Conservation (phyloP, 2,113 vertebrate genomes). For the Poeciliopsis occidentalis region DNA sequence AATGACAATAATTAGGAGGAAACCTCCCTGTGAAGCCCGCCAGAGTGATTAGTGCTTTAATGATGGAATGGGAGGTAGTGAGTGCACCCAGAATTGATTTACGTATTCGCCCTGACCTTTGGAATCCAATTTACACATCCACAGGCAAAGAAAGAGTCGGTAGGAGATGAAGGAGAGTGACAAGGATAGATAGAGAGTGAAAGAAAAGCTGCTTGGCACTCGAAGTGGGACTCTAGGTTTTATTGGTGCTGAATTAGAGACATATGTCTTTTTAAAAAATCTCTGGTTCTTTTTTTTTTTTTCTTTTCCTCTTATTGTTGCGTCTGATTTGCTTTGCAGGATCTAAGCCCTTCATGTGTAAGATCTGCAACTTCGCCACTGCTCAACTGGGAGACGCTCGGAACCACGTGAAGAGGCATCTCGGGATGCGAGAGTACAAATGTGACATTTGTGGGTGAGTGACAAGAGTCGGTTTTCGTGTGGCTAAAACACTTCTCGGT, state of each 20-base stretch:
- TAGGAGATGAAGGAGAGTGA: slow-evolving; percentile 68
- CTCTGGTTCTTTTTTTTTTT: not conserved
- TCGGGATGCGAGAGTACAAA: slow-evolving; percentile 99
- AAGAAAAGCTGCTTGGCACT: slow-evolving; percentile 56
- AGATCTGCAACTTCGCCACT: slow-evolving; percentile 98
- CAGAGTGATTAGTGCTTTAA: slow-evolving; percentile 81
- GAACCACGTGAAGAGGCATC: slow-evolving; percentile 98
- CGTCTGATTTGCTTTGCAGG: slow-evolving; percentile 82
- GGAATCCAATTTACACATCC: slow-evolving; percentile 78
- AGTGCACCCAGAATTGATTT: slow-evolving; percentile 78
- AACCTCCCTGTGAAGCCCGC: slow-evolving; percentile 74
- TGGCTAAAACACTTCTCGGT: not conserved
- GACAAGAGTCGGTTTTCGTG: not conserved
- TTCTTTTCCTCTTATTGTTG: slow-evolving; percentile 19
- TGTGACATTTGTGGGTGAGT: slow-evolving; percentile 99
- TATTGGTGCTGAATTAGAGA: slow-evolving; percentile 39
- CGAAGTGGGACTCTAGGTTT: slow-evolving; percentile 62
- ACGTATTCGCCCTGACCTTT: slow-evolving; percentile 80
- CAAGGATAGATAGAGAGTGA: slow-evolving; percentile 67
- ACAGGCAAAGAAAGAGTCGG: slow-evolving; percentile 69
- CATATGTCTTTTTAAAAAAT: slow-evolving; percentile 43
- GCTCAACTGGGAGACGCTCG: slow-evolving; percentile 98
- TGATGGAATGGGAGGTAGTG: slow-evolving; percentile 77
- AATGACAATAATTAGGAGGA: slow-evolving; percentile 83
- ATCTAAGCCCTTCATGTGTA: slow-evolving; percentile 99